A percentile compares a stretch with the other conserved stretches of the same genome.
These are phyloP conservation scores for Passer montanus DNA, from an alignment of 2,113 vertebrate genomes.

Conservation along the genomic window DNA sequence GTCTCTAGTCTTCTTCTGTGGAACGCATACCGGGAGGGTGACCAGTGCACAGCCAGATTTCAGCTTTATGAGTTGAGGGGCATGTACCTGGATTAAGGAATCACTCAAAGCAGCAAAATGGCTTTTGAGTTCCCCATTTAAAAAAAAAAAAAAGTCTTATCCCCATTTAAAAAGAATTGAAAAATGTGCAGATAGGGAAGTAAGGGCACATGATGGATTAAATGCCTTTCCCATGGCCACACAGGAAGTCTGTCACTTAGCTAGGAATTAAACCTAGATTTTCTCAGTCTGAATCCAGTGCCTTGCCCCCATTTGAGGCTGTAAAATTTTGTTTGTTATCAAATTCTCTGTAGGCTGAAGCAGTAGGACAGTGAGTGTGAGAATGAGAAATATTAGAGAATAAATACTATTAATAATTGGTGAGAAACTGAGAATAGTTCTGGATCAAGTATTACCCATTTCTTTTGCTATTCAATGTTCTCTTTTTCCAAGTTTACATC, in stretches of 20 bases:
- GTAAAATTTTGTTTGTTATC: not conserved
- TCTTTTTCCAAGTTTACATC: slow-evolving; percentile 44
- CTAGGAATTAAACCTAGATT: slow-evolving; percentile 53
- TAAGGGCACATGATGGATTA: slow-evolving; percentile 58
- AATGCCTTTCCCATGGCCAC: slow-evolving; percentile 45
- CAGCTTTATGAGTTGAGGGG: not conserved
- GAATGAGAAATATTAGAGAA: not conserved
- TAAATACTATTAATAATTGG: not conserved
- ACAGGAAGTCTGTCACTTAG: slow-evolving; percentile 49
- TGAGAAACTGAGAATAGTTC: slow-evolving; percentile 2
- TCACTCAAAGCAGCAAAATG: not conserved
- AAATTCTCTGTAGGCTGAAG: not conserved
- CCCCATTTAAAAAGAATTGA: not conserved
- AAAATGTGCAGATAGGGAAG: slow-evolving; percentile 53
- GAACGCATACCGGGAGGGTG: not conserved
- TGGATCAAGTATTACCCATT: not conserved
- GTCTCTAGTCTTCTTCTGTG: not conserved
- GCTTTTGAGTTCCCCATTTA: not conserved
- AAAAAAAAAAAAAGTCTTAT: not conserved
- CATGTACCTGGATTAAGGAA: not conserved
- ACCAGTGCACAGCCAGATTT: not conserved
- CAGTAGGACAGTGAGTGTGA: not conserved
- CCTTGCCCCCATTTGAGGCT: not conserved
- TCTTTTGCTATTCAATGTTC: not conserved
- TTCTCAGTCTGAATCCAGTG: not conserved